These are phyloP conservation scores for Trichomalopsis sarcophagae DNA, from an alignment of 1,140 invertebrate species.

Conservation along the genomic window DNA sequence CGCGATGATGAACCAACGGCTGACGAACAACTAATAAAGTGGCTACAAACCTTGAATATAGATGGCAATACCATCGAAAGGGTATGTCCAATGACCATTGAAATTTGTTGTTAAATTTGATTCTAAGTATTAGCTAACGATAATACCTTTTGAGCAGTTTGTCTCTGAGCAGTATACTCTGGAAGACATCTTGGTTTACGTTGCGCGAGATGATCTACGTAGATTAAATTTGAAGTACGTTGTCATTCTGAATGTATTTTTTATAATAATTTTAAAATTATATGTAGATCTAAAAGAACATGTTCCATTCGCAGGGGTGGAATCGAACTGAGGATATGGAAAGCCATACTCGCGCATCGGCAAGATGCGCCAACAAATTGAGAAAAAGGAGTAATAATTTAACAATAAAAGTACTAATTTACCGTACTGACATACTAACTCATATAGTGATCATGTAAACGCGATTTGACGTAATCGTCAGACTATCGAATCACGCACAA, in stretches of 20 bases:
- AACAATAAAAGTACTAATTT: conserved; percentile 36
- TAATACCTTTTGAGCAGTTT: conserved; percentile 75
- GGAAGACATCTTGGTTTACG: conserved; percentile 84
- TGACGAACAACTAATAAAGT: conserved; percentile 76
- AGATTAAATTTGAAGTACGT: conserved; percentile 83
- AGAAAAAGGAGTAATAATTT: neutral
- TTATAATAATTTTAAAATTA: conserved; percentile 20
- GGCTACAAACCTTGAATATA: conserved; percentile 77
- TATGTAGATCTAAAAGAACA: conserved; percentile 12
- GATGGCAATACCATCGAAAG: conserved; percentile 77
- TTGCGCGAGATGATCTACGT: conserved; percentile 85
- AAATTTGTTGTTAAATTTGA: neutral
- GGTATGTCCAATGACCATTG: conserved; percentile 60
- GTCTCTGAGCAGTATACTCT: conserved; percentile 85
- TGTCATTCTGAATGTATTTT: neutral
- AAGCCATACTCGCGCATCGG: conserved; percentile 73
- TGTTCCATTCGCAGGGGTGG: conserved; percentile 73
- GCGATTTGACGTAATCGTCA: conserved; percentile 8
- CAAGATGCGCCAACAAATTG: conserved; percentile 46
- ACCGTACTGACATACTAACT: conserved; percentile 40
- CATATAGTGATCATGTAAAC: conserved; percentile 5
- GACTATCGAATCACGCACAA: conserved; percentile 7
- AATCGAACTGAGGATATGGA: conserved; percentile 78
- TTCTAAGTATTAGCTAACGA: neutral
- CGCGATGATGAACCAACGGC: conserved; percentile 52